Conservation (phyloP, 2,797 vertebrate genomes). For the Helarctos malayanus region DNA sequence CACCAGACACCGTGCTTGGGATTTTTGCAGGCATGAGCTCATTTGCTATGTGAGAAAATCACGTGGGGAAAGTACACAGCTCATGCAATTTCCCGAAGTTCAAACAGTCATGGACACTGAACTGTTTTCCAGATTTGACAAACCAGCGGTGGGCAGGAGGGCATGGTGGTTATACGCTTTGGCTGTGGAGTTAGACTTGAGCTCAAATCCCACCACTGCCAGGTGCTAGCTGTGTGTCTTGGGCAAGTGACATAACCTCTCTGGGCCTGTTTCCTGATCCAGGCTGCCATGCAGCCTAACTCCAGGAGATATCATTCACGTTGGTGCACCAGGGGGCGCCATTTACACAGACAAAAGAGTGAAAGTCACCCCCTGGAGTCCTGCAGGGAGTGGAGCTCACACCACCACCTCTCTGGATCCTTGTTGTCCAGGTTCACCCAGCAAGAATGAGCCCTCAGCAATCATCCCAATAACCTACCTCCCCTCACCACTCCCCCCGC, state of each 20-base stretch:
- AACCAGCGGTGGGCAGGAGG: background rate
- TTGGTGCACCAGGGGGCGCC: background rate
- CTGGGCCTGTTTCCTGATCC: background rate
- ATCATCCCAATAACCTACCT: background rate
- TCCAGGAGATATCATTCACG: background rate
- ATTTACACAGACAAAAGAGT: background rate
- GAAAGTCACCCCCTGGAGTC: background rate
- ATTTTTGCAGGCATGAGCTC: background rate
- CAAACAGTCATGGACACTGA: background rate
- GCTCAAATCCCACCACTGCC: background rate
- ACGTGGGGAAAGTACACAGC: too few species aligned
- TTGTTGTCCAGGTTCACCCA: background rate
- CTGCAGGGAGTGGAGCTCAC: accelerated
- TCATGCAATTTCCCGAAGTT: background rate
- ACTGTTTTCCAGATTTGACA: background rate
- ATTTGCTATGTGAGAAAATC: background rate
- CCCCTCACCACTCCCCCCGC: background rate
- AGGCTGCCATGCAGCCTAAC: background rate
- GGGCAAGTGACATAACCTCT: background rate
- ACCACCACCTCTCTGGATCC: accelerated
- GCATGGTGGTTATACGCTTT: too few species aligned
- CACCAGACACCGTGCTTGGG: background rate
- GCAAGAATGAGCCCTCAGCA: background rate
- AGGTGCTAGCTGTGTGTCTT: background rate
- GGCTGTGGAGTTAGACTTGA: background rate